Percentiles rank a stretch among this genome's conserved stretches.
Conservation (phyloP, 2,113 vertebrate genomes). For the Hipposideros armiger region DNA sequence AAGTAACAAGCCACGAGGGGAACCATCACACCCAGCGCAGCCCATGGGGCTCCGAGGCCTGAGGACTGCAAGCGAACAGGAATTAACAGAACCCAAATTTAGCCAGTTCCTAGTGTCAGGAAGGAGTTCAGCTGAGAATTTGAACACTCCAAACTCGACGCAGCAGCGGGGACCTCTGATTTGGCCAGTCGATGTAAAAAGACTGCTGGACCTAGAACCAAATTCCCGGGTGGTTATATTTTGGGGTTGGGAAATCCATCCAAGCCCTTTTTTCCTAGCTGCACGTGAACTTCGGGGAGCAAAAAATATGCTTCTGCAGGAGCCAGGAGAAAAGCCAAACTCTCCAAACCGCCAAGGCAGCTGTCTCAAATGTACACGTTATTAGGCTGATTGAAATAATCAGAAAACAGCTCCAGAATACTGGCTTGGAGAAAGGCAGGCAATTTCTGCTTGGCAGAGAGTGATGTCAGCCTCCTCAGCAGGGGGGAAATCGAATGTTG, state of each 20-base stretch:
- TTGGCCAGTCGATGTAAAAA: slow-evolving; percentile 80
- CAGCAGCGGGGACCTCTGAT: slow-evolving; percentile 79
- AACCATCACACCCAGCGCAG: slow-evolving; percentile 68
- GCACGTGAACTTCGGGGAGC: slow-evolving; percentile 65
- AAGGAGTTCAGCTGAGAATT: slow-evolving; percentile 70
- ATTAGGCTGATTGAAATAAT: slow-evolving; percentile 85
- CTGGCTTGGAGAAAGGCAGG: slow-evolving; percentile 66
- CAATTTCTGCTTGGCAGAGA: slow-evolving; percentile 81
- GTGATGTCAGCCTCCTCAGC: slow-evolving; percentile 81
- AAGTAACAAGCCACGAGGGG: slow-evolving; percentile 80
- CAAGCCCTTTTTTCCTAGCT: slow-evolving; percentile 79
- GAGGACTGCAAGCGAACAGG: slow-evolving; percentile 73
- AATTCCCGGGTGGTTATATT: slow-evolving; percentile 78
- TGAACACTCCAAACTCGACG: slow-evolving; percentile 73
- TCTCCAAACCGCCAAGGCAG: slow-evolving; percentile 79
- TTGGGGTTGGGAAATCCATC: slow-evolving; percentile 78
- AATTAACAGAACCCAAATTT: slow-evolving; percentile 82
- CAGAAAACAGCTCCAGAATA: slow-evolving; percentile 84
- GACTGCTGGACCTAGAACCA: slow-evolving; percentile 79
- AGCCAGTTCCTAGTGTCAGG: slow-evolving; percentile 70
- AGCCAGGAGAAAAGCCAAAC: slow-evolving; percentile 82
- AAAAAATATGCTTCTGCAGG: slow-evolving; percentile 81
- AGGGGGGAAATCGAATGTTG: neutral
- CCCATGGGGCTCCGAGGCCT: slow-evolving; percentile 76
- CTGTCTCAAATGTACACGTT: slow-evolving; percentile 83